These are phyloP conservation scores for Pteronotus mesoamericanus DNA, from an alignment of 2,797 vertebrate genomes.

Conservation along the genomic window DNA sequence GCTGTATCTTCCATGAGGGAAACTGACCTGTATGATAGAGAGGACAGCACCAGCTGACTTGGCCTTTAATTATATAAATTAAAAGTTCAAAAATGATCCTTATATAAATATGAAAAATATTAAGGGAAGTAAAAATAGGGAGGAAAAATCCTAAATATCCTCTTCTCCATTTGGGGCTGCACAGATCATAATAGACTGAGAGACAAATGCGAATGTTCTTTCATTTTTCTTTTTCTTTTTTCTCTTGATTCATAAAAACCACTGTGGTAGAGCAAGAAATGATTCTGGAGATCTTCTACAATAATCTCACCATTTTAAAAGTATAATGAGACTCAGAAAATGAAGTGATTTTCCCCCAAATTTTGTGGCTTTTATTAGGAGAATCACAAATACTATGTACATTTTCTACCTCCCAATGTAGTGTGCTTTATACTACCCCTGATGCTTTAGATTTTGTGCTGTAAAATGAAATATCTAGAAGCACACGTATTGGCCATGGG, in stretches of 20 bases:
- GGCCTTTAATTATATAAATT: background rate
- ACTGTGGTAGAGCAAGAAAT: background rate
- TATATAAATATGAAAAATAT: background rate
- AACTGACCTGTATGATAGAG: background rate
- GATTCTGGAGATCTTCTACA: background rate
- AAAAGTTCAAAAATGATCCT: background rate
- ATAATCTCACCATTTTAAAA: background rate
- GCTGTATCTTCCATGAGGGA: background rate
- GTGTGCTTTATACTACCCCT: background rate
- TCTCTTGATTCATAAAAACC: background rate
- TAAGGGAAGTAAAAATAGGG: background rate
- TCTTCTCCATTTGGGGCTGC: background rate
- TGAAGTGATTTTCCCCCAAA: background rate
- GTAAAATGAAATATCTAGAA: background rate
- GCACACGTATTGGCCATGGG: background rate
- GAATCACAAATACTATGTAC: background rate
- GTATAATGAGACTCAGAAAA: background rate
- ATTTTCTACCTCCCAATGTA: background rate
- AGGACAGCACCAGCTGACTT: background rate
- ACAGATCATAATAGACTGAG: background rate
- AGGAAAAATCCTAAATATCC: background rate
- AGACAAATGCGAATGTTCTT: background rate
- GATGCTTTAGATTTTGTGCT: background rate
- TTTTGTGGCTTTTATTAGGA: background rate
- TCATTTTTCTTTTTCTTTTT: background rate